Evolutionary conservation across 1,140 invertebrate genomes (phyloP).

Genomic region (Diorhabda carinulata): DNA sequence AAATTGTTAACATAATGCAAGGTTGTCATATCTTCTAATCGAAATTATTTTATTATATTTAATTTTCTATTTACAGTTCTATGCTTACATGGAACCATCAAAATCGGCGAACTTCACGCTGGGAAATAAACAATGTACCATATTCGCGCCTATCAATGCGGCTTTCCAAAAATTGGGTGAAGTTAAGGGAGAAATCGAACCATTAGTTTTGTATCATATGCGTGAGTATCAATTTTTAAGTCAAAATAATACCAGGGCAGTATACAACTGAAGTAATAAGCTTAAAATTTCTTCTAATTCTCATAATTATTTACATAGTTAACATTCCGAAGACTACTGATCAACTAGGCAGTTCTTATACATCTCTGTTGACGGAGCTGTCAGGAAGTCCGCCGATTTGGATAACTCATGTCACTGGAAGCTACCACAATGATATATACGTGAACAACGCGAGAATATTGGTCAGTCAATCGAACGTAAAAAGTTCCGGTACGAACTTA

Average conservation of each 20-base stretch:
- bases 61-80: slow-evolving; percentile 63
- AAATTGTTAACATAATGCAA: no score
- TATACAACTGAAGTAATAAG: neutral
- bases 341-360: slow-evolving; percentile 55
- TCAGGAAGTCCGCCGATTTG: slow-evolving; percentile 77
- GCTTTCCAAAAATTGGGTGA: slow-evolving; percentile 65
- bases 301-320: slow-evolving; percentile 53
- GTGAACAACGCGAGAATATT: slow-evolving; percentile 77
- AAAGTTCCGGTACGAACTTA: slow-evolving; percentile 54
- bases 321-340: slow-evolving; percentile 66
- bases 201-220: slow-evolving; percentile 74
- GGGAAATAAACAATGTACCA: slow-evolving; percentile 63
- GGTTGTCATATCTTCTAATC: no score
- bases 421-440: slow-evolving; percentile 65
- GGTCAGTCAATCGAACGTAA: slow-evolving; percentile 65
- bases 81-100: slow-evolving; percentile 63
- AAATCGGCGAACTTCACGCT: slow-evolving; percentile 64
- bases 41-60: neutral
- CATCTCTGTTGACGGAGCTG: slow-evolving; percentile 66
- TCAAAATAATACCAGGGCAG: neutral
- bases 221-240: slow-evolving; percentile 57
- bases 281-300: neutral
- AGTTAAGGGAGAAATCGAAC: slow-evolving; percentile 49
- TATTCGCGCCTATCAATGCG: slow-evolving; percentile 75
- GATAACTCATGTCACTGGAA: slow-evolving; percentile 61